phyloP scores from a whole-genome alignment of 1,140 invertebrate species.

The Condylostylus longicornis region DNA sequence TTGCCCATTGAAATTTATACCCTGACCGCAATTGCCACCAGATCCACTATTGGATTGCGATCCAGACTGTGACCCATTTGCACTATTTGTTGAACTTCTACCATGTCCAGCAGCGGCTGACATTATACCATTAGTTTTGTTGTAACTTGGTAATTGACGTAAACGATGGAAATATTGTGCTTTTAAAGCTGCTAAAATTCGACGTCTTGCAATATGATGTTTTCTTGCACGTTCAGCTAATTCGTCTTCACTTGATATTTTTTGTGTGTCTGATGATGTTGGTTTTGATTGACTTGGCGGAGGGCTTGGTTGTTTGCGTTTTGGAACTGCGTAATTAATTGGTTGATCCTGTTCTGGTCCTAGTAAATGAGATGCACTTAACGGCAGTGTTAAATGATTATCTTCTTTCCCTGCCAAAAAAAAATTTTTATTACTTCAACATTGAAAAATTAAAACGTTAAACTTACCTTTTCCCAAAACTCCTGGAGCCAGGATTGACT shows the following conservation, averaged over 20 bases:
- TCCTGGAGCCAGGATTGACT: slow-evolving; percentile 35
- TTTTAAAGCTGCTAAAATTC: slow-evolving; percentile 23
- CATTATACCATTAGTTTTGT: slow-evolving; percentile 40
- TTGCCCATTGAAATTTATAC: slow-evolving; percentile 35
- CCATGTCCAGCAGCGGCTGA: slow-evolving; percentile 61
- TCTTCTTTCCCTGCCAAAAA: no score
- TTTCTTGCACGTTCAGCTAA: slow-evolving; percentile 17
- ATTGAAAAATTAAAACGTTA: slow-evolving; percentile 3
- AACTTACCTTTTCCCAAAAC: not conserved
- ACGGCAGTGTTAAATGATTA: slow-evolving; percentile 34
- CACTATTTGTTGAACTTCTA: slow-evolving; percentile 40
- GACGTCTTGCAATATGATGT: slow-evolving; percentile 20
- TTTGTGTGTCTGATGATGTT: slow-evolving; percentile 12
- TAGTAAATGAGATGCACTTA: slow-evolving; percentile 31
- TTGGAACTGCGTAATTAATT: slow-evolving; percentile 75
- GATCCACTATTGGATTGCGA: slow-evolving; percentile 22
- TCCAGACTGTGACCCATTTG: slow-evolving; percentile 30
- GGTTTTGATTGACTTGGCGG: slow-evolving; percentile 35
- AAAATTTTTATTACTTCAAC: no score
- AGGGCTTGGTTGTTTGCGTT: slow-evolving; percentile 49
- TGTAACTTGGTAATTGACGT: slow-evolving; percentile 21
- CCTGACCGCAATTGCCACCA: slow-evolving; percentile 33
- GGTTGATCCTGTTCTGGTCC: slow-evolving; percentile 62
- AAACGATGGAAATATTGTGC: slow-evolving; percentile 29
- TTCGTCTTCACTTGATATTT: slow-evolving; percentile 6